A percentile compares a stretch with the other conserved stretches of the same genome.
These are phyloP conservation scores for Embiotoca jacksoni DNA, from an alignment of 2,113 vertebrate species.

Conservation along the genomic window DNA sequence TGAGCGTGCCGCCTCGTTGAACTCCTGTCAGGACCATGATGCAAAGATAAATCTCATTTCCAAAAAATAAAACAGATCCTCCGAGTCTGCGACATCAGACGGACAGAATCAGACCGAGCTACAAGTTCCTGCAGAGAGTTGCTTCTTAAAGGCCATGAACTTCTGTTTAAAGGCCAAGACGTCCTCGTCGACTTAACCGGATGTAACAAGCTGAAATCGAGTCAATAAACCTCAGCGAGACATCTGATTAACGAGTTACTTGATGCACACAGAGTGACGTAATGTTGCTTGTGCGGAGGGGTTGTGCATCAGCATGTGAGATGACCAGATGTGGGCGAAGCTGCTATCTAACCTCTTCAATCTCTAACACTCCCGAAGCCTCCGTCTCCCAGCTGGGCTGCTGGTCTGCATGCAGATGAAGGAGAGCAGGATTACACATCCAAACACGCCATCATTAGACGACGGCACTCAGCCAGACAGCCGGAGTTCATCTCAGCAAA, in stretches of 20 bases:
- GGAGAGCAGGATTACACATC: slow-evolving; percentile 7
- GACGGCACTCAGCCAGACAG: neutral
- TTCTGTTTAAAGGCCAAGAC: slow-evolving; percentile 67
- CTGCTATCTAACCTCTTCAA: slow-evolving; percentile 1
- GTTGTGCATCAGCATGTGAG: neutral
- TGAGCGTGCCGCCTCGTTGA: neutral
- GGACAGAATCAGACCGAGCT: slow-evolving; percentile 43
- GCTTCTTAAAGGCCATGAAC: slow-evolving; percentile 67
- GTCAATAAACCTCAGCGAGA: slow-evolving; percentile 55
- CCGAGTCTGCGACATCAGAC: slow-evolving; percentile 34
- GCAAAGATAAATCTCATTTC: slow-evolving; percentile 40
- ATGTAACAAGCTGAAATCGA: slow-evolving; percentile 61
- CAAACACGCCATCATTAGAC: slow-evolving; percentile 6
- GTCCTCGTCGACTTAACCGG: slow-evolving; percentile 44
- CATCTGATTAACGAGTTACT: slow-evolving; percentile 45
- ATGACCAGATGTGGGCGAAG: slow-evolving; percentile 20
- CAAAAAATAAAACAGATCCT: slow-evolving; percentile 29
- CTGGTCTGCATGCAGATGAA: slow-evolving; percentile 6
- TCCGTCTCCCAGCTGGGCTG: neutral
- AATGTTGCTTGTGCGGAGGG: slow-evolving; percentile 1
- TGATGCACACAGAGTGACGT: slow-evolving; percentile 22
- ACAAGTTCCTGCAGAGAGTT: slow-evolving; percentile 32
- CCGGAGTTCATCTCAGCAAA: slow-evolving; percentile 7
- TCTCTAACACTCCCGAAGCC: neutral
- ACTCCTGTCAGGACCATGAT: slow-evolving; percentile 20